These are phyloP conservation scores for Trematomus bernacchii DNA, from an alignment of 2,797 vertebrate species.

Conservation along the genomic window DNA sequence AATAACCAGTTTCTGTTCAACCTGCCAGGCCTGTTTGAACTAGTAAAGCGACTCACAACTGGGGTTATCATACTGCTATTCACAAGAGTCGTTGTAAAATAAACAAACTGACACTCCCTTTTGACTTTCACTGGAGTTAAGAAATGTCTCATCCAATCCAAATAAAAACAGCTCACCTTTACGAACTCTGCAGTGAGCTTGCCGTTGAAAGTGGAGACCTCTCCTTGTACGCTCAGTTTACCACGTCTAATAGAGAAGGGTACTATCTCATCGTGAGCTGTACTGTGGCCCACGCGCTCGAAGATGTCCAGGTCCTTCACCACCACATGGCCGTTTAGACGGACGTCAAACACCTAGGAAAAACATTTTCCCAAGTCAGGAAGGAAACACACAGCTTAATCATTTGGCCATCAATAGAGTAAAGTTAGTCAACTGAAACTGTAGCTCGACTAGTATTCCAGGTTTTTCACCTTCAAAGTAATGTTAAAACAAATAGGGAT, in stretches of 20 bases:
- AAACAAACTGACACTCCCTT: too few relatives aligned
- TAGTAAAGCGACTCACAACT: not conserved
- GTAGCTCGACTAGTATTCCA: too few relatives aligned
- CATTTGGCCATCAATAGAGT: not conserved
- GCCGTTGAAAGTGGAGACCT: conserved; percentile 97
- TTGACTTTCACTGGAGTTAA: too few relatives aligned
- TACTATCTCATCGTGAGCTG: conserved; percentile 96
- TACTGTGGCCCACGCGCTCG: conserved; percentile 97
- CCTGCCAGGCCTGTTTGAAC: not conserved
- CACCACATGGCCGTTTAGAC: conserved; percentile 95
- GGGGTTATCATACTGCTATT: not conserved
- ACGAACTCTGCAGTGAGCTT: conserved; percentile 98
- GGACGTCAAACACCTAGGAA: conserved; percentile 94
- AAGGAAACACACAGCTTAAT: not conserved
- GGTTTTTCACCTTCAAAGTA: too few relatives aligned
- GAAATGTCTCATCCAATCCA: not conserved
- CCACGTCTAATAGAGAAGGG: conserved; percentile 94
- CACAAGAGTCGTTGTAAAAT: not conserved
- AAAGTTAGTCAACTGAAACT: too few relatives aligned
- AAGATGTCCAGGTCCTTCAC: conserved; percentile 99
- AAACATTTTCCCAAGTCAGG: not conserved
- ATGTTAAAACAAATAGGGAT: too few relatives aligned
- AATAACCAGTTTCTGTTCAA: not conserved
- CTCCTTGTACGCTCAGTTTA: conserved; percentile 95
- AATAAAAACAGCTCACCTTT: conserved; percentile 86